A percentile compares a stretch with the other conserved stretches of the same genome.
phyloP scores from a whole-genome alignment of 2,113 vertebrate species.

The Dissostichus mawsoni region DNA sequence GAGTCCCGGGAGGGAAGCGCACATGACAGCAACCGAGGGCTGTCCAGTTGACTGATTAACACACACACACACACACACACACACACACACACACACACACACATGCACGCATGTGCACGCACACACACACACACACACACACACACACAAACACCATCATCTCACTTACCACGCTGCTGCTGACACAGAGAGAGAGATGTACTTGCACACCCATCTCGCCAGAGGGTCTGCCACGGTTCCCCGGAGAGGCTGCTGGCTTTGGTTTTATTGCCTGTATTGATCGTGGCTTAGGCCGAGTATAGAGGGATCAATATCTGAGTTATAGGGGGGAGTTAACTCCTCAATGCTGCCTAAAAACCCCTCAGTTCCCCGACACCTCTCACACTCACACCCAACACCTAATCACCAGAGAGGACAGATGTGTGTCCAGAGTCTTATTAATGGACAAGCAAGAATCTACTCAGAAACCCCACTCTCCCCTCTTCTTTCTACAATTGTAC shows the following conservation, averaged over 20 bases:
- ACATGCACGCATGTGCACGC: slow-evolving; percentile 17
- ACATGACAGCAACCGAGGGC: slow-evolving; percentile 34
- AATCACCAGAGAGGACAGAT: slow-evolving; percentile 13
- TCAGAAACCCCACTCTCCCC: slow-evolving; percentile 13
- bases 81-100: slow-evolving; percentile 2
- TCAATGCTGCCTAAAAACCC: slow-evolving; percentile 17
- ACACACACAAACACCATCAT: slow-evolving; percentile 12
- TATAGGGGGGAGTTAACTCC: slow-evolving; percentile 52
- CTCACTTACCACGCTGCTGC: slow-evolving; percentile 6
- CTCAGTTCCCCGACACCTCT: slow-evolving; percentile 16
- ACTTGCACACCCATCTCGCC: slow-evolving; percentile 37
- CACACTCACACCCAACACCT: slow-evolving; percentile 25
- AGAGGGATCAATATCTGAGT: slow-evolving; percentile 72
- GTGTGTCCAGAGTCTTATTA: neutral
- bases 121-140: slow-evolving; percentile 18
- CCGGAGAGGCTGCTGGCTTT: slow-evolving; percentile 56
- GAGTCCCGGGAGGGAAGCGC: slow-evolving; percentile 40
- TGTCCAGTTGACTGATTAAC: slow-evolving; percentile 66
- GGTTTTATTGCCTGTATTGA: slow-evolving; percentile 78
- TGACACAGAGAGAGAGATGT: slow-evolving; percentile 22
- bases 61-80: slow-evolving; percentile 13
- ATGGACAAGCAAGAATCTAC: neutral
- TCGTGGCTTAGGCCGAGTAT: slow-evolving; percentile 46
- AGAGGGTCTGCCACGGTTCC: slow-evolving; percentile 58
- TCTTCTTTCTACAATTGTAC: slow-evolving; percentile 65